Conservation (phyloP, 2,888 invertebrate species). For the Unio delphinus region DNA sequence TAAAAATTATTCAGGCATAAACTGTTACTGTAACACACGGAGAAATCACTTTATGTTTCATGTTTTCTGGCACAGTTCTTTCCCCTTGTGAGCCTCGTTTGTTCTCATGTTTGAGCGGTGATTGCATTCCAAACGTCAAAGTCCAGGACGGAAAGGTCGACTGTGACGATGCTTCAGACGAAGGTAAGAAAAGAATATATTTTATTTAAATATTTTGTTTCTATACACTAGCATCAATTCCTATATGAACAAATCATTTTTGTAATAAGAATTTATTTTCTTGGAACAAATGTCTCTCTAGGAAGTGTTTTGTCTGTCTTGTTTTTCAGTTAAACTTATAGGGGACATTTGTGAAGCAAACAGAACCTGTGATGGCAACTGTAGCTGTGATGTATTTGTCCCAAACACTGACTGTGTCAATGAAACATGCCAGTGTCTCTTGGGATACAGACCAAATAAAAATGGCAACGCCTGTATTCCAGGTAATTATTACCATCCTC, state of each 20-base stretch:
- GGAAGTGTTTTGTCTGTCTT: background rate
- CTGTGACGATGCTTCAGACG: slow-evolving; percentile 38
- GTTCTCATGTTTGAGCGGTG: slow-evolving; percentile 38
- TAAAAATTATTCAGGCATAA: too few species aligned
- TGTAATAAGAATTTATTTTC: too few species aligned
- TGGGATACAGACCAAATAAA: slow-evolving; percentile 36
- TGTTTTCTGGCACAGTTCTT: slow-evolving; percentile 14
- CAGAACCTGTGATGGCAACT: slow-evolving; percentile 25
- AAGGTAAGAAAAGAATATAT: slow-evolving; percentile 18
- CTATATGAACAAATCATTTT: too few species aligned
- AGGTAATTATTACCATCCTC: too few species aligned
- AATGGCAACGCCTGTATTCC: slow-evolving; percentile 20
- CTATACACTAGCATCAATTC: too few species aligned
- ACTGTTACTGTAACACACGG: too few species aligned
- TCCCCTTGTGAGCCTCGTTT: slow-evolving; percentile 23
- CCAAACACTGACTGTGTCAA: slow-evolving; percentile 18
- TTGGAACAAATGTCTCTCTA: too few species aligned
- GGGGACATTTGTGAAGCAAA: slow-evolving; percentile 10
- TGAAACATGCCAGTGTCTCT: slow-evolving; percentile 37
- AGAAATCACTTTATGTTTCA: too few species aligned
- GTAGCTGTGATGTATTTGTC: slow-evolving; percentile 21
- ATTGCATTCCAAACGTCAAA: slow-evolving; percentile 32
- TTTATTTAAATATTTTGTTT: too few species aligned
- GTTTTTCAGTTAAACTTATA: slow-evolving; percentile 9
- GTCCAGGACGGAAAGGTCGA: slow-evolving; percentile 41